Evolutionary conservation across 2,888 invertebrate species (phyloP), one percentile per base, ranked within the genome.

Genomic region (Epistrophe grossulariae): DNA sequence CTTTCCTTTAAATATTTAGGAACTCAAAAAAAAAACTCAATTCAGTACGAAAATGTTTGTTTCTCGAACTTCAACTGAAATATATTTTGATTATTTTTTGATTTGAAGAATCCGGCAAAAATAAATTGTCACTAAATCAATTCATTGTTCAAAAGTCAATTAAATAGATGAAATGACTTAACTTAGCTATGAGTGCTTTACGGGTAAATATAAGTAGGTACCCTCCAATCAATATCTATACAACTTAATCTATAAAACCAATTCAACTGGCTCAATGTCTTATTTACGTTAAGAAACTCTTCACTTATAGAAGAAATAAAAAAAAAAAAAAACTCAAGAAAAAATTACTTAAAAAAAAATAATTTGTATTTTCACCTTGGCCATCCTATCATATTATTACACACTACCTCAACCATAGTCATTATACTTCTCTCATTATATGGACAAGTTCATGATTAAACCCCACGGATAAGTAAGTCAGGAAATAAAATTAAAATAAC

Each of bases 361-460:
- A 70, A 70, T 70, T 70, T 70, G 70, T 70, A 70, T 70, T 70
- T 70, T 70, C 52, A 57, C 62, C 45, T 68, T 68, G 17, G 52
- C 50, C 52, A 55, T 50, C 64, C 82, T 60, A 68, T 84, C 74
- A 64, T 68, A 55, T 79, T 70, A 79, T 74, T 79, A 74, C 40
- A 31, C 40, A 19, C n/a, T 57, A 28, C 24, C 57, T 31, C 45
- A 62, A 70, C 62, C 60, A 71, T 73, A 74, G 74, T 84, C 79
- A 73, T 84, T 84, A 70, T 40, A 84, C 48, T 68, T 60, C 64
- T 71, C 73, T 85, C 52, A 84, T 84, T 84, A 84, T 48, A 80
- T 72, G 72, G 68, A 71, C 82, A 82, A 74, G 71, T 79, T 82
- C 74, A 79, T 74, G 78, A 87, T 78, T 82, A 68, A 74, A 70